phyloP scores from a whole-genome alignment of 2,888 invertebrate genomes.

The Drosophila pegasa region DNA sequence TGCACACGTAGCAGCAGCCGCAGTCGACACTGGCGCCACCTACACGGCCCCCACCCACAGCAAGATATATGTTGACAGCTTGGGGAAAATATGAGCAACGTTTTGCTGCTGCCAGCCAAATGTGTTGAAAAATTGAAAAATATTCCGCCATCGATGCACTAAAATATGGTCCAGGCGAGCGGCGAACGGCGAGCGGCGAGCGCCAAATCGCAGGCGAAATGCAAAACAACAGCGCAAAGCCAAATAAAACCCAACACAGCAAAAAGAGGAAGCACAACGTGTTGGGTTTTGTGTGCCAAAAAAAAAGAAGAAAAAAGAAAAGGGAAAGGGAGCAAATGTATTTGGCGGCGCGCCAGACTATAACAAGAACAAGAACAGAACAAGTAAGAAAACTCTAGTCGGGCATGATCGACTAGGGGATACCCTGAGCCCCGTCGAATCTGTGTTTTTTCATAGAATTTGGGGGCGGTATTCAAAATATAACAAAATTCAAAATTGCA shows the following conservation, averaged over 20 bases:
- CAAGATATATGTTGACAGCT: slow-evolving; percentile 78
- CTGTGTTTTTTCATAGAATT: too few species aligned
- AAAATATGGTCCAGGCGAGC: slow-evolving; percentile 63
- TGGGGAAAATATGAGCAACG: slow-evolving; percentile 75
- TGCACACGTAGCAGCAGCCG: slow-evolving; percentile 64
- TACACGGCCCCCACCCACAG: background rate
- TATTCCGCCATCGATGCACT: slow-evolving; percentile 77
- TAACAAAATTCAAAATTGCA: too few species aligned
- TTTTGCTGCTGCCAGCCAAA: slow-evolving; percentile 78
- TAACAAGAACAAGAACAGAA: slow-evolving; percentile 16
- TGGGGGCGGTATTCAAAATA: too few species aligned
- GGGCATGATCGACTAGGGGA: too few species aligned
- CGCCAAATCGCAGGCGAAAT: slow-evolving; percentile 62
- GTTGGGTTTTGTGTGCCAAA: slow-evolving; percentile 57
- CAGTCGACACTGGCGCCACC: slow-evolving; percentile 3
- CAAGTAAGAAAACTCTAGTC: too few species aligned
- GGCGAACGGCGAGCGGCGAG: slow-evolving; percentile 15
- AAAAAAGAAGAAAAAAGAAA: background rate
- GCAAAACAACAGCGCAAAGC: slow-evolving; percentile 44
- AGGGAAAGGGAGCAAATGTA: slow-evolving; percentile 29
- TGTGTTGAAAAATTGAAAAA: slow-evolving; percentile 79
- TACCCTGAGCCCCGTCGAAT: too few species aligned
- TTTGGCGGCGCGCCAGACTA: slow-evolving; percentile 64
- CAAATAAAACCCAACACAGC: slow-evolving; percentile 8
- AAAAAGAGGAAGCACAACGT: slow-evolving; percentile 20